Conservation (phyloP, 2,113 vertebrate genomes). For the Dissostichus mawsoni region DNA sequence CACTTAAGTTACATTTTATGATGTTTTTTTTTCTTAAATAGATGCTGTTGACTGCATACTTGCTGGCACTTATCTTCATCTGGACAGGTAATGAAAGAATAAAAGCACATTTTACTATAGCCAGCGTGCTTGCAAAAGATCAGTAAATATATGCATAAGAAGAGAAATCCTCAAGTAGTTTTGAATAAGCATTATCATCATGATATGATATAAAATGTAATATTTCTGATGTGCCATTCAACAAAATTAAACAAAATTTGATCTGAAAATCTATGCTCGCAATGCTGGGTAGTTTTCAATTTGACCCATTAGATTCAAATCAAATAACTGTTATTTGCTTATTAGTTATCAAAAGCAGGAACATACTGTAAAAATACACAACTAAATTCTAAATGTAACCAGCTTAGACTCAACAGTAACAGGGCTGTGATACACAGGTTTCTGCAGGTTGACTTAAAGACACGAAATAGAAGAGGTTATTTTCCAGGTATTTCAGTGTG, state of each 20-base stretch:
- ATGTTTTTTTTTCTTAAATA: constrained; percentile 18
- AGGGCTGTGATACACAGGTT: not conserved
- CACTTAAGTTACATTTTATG: not conserved
- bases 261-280: too few relatives aligned
- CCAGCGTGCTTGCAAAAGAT: not conserved
- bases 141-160: not conserved
- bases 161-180: not conserved
- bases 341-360: not conserved
- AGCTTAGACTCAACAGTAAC: too few relatives aligned
- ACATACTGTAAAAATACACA: not conserved
- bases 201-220: not conserved
- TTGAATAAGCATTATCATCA: not conserved
- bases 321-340: not conserved
- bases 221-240: not conserved
- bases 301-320: not conserved
- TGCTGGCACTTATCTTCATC: constrained; percentile 31
- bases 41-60: constrained; percentile 50
- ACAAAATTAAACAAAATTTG: too few relatives aligned
- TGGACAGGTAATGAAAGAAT: constrained; percentile 55
- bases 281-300: not conserved
- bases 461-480: not conserved
- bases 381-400: too few relatives aligned
- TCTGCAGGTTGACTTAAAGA: too few relatives aligned
- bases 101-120: not conserved
- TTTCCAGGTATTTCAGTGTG: constrained; percentile 2